Evolutionary conservation across 2,113 vertebrate genomes (phyloP).

Genomic region (Vidua chalybeata): DNA sequence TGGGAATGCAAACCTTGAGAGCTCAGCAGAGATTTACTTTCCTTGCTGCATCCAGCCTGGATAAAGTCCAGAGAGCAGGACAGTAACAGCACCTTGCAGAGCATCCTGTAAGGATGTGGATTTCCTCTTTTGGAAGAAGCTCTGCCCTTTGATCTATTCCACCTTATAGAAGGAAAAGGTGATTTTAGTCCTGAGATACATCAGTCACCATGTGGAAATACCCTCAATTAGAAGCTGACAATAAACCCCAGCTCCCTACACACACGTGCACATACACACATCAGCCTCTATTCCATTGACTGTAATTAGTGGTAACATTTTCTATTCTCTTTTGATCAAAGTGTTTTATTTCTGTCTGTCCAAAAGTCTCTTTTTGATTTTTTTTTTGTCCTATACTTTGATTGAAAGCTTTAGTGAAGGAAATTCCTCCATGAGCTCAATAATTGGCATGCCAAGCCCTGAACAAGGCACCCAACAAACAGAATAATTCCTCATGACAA

Average conservation of each 20-base stretch:
- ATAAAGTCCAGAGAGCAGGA: neutral
- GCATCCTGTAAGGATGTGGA: neutral
- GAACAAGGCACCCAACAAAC: neutral
- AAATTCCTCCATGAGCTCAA: neutral
- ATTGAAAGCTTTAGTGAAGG: neutral
- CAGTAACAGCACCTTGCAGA: neutral
- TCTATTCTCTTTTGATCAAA: neutral
- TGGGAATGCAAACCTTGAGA: rapidly evolving
- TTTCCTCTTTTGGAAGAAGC: neutral
- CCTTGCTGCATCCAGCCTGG: neutral
- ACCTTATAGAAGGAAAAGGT: neutral
- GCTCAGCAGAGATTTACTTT: neutral
- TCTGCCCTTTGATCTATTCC: neutral
- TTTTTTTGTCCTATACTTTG: neutral
- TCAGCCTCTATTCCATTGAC: neutral
- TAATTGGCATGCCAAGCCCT: neutral
- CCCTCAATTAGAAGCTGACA: neutral
- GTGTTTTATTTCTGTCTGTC: neutral
- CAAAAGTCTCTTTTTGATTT: neutral
- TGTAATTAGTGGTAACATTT: neutral
- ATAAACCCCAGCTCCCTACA: neutral
- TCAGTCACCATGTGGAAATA: neutral
- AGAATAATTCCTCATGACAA: neutral
- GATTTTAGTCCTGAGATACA: neutral
- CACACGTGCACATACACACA: rapidly evolving